Conservation (phyloP, 2,113 vertebrate genomes). For the Pagrus major region DNA sequence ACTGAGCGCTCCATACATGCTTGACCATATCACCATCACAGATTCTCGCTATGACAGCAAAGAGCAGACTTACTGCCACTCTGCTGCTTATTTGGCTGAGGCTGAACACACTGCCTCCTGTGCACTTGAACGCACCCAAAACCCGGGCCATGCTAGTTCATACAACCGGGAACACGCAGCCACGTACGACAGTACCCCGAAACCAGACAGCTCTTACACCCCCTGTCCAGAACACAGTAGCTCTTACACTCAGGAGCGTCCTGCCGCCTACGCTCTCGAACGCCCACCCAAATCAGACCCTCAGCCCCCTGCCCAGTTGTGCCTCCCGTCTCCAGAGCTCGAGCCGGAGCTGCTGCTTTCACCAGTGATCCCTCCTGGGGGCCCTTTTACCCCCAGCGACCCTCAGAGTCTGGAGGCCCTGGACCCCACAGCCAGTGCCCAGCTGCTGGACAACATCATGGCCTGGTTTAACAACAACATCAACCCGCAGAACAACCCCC, state of each 20-base stretch:
- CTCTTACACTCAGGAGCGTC: conserved; percentile 63
- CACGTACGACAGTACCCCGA: conserved; percentile 37
- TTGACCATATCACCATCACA: conserved; percentile 62
- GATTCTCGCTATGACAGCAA: conserved; percentile 51
- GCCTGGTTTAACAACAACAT: conserved; percentile 84
- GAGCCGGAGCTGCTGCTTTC: conserved; percentile 76
- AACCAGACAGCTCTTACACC: conserved; percentile 58
- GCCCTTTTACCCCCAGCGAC: conserved; percentile 80
- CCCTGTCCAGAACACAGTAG: conserved; percentile 56
- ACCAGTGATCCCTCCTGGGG: conserved; percentile 76
- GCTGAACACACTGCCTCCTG: conserved; percentile 60
- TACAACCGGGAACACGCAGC: conserved; percentile 41
- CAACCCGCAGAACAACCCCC: conserved; percentile 81
- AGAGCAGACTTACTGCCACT: conserved; percentile 63
- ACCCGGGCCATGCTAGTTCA: conserved; percentile 3
- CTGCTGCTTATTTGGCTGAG: conserved; percentile 49
- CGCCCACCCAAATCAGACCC: conserved; percentile 42
- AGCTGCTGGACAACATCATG: conserved; percentile 84
- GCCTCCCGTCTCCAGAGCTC: conserved; percentile 77
- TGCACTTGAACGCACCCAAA: conserved; percentile 43
- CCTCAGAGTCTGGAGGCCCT: conserved; percentile 79
- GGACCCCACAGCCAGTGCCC: conserved; percentile 78
- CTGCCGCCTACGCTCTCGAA: conserved; percentile 39
- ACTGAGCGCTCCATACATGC: conserved; percentile 29
- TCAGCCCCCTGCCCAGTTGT: conserved; percentile 73